These are phyloP conservation scores for Lycia hirtaria DNA, from an alignment of 2,888 invertebrate genomes.

Conservation along the genomic window DNA sequence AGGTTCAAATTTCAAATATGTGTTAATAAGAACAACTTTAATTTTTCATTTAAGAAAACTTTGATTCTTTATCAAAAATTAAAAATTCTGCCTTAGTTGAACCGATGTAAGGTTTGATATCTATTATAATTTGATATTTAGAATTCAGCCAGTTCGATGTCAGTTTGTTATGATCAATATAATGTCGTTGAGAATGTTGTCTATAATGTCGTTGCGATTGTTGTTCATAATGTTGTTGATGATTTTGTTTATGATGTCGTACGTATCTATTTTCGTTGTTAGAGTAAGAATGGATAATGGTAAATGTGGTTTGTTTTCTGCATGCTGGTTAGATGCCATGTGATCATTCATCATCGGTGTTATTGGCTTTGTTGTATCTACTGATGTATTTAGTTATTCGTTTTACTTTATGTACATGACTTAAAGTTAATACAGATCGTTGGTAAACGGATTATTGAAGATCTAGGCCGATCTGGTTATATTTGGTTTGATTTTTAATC, in stretches of 20 bases:
- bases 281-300: slow-evolving; percentile 9
- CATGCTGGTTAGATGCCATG: slow-evolving; percentile 44
- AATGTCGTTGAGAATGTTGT: not conserved
- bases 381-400: not conserved
- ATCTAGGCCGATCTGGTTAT: too few relatives aligned
- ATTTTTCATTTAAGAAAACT: too few relatives aligned
- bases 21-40: too few relatives aligned
- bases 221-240: not conserved
- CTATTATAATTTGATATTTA: not conserved
- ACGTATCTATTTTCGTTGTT: not conserved
- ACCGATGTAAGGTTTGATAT: not conserved
- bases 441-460: too few relatives aligned
- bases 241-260: not conserved
- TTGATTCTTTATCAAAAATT: too few relatives aligned
- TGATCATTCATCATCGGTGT: slow-evolving; percentile 45
- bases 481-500: too few relatives aligned
- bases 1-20: not conserved
- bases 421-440: too few relatives aligned
- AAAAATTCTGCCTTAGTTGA: too few relatives aligned
- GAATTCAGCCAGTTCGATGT: not conserved
- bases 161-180: not conserved
- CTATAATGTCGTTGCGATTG: not conserved
- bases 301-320: slow-evolving; percentile 18
- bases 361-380: slow-evolving; percentile 19
- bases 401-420: too few relatives aligned